Conservation (phyloP, 2,797 vertebrate species). For the Amblyraja radiata region DNA sequence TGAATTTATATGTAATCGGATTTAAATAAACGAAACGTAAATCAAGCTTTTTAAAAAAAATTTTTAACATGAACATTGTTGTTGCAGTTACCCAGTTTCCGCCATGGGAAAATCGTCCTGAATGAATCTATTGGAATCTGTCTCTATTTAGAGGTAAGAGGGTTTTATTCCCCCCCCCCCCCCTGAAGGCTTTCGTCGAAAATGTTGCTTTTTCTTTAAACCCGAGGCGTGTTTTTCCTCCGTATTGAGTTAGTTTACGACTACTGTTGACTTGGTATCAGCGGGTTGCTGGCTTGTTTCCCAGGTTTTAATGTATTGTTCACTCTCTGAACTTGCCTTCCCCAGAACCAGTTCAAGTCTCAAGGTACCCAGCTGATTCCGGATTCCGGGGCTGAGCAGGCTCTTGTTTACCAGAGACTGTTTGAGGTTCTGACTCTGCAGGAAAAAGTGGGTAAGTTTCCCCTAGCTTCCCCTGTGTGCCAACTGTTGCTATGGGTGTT, state of each 20-base stretch:
- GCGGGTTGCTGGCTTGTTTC: neutral
- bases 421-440: conserved; percentile 56
- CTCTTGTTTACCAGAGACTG: conserved; percentile 58
- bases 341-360: conserved; percentile 57
- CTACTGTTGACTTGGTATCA: neutral
- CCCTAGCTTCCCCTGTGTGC: no score
- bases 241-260: neutral
- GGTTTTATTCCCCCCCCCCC: no score
- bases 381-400: conserved; percentile 49
- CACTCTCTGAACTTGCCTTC: neutral
- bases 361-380: conserved; percentile 58
- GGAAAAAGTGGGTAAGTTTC: conserved; percentile 56
- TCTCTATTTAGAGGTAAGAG: conserved; percentile 61
- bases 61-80: neutral
- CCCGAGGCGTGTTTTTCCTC: neutral
- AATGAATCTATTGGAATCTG: conserved; percentile 61
- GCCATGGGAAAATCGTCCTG: conserved; percentile 52
- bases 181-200: neutral
- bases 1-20: neutral
- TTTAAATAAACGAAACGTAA: neutral
- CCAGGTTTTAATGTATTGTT: neutral
- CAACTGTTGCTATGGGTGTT: neutral
- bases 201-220: neutral
- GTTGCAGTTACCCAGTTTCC: conserved; percentile 58
- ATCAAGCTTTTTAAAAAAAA: neutral